These are phyloP conservation scores for Leontocebus nigricollis DNA, from an alignment of 2,797 vertebrate genomes.

Conservation along the genomic window DNA sequence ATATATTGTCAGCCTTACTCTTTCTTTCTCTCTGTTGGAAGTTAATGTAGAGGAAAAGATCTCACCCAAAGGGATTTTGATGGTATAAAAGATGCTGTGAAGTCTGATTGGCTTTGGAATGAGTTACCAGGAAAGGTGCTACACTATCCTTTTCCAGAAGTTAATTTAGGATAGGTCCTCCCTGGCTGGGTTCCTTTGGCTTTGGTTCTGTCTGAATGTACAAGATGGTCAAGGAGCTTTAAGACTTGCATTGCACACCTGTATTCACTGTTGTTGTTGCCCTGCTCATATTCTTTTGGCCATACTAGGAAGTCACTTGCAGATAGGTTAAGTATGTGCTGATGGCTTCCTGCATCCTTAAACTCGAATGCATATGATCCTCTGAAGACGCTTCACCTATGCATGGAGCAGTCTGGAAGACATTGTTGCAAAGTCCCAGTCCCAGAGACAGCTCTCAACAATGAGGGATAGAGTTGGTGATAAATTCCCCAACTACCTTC, in stretches of 20 bases:
- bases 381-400: background rate
- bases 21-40: background rate
- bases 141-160: background rate
- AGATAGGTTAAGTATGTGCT: background rate
- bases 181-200: background rate
- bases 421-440: background rate
- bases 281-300: background rate
- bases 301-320: background rate
- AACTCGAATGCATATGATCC: background rate
- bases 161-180: background rate
- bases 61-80: background rate
- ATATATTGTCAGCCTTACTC: background rate
- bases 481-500: background rate
- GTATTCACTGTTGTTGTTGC: background rate
- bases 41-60: background rate
- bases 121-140: background rate
- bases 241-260: background rate
- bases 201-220: background rate
- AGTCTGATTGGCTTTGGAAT: slow-evolving; percentile 26
- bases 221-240: background rate
- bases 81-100: background rate
- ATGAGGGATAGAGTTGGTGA: background rate
- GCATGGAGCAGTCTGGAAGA: background rate
- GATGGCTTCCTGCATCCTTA: background rate
- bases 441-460: background rate